phyloP scores from a whole-genome alignment of 2,888 invertebrate genomes.

The Mesopsocus fuscifrons region DNA sequence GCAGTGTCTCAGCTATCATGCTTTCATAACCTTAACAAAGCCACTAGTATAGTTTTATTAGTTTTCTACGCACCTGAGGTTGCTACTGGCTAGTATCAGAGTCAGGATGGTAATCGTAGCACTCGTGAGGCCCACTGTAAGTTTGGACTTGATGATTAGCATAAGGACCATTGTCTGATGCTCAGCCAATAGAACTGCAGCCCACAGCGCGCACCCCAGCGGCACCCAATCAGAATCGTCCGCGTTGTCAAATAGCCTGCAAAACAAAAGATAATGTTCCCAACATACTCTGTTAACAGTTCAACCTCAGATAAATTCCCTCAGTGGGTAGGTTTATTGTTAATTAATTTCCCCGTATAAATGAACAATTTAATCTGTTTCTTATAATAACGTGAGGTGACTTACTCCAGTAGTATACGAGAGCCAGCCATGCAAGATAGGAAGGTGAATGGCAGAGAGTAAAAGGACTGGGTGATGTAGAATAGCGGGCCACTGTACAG shows the following conservation, averaged over 20 bases:
- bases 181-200: conserved; percentile 68
- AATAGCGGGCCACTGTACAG: conserved; percentile 73
- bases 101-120: conserved; percentile 56
- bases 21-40: no score
- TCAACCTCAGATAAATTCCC: no score
- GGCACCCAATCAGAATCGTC: conserved; percentile 40
- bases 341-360: no score
- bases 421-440: conserved; percentile 47
- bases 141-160: conserved; percentile 58
- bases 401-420: conserved; percentile 24
- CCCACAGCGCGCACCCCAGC: conserved; percentile 57
- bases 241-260: conserved; percentile 36
- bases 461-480: conserved; percentile 58
- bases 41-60: conserved; percentile 3
- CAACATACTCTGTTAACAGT: no score
- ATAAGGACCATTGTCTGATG: conserved; percentile 66
- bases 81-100: conserved; percentile 46
- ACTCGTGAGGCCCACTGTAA: conserved; percentile 57
- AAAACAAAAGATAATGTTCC: conserved; percentile 14
- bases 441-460: conserved; percentile 66
- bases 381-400: no score
- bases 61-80: conserved; percentile 38
- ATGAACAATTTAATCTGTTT: no score
- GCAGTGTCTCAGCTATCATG: no score
- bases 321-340: no score